Conservation (phyloP, 2,797 vertebrate species). For the Etheostoma perlongum region DNA sequence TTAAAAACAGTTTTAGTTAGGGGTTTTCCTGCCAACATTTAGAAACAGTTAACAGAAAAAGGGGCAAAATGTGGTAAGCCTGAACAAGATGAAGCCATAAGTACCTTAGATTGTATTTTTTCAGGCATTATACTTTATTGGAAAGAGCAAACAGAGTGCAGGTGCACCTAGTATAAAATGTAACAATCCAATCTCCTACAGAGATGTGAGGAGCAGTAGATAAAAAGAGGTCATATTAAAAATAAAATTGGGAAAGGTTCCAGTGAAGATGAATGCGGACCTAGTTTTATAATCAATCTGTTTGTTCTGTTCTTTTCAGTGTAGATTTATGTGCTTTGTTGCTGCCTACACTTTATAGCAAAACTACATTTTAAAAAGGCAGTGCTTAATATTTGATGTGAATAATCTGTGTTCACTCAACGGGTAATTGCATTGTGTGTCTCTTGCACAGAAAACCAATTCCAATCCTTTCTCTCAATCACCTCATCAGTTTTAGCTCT, state of each 20-base stretch:
- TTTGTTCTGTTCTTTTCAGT: neutral
- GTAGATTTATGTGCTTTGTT: neutral
- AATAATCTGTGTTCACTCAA: neutral
- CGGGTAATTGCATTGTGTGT: neutral
- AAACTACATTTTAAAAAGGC: neutral
- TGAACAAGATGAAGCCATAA: neutral
- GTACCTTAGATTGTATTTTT: neutral
- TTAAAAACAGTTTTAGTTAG: neutral
- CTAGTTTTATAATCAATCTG: slow-evolving; percentile 4
- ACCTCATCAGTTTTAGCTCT: neutral
- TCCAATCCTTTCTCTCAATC: neutral
- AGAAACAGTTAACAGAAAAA: too few relatives aligned
- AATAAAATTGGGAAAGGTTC: slow-evolving; percentile 2
- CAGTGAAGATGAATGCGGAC: neutral
- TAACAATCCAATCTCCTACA: slow-evolving; percentile 5
- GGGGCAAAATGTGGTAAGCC: neutral
- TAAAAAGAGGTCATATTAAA: slow-evolving; percentile 3
- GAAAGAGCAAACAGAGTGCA: slow-evolving; percentile 12
- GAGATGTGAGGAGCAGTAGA: neutral
- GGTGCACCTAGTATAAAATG: neutral
- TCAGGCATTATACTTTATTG: neutral
- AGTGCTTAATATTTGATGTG: neutral
- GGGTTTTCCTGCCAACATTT: neutral
- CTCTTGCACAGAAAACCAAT: slow-evolving; percentile 12
- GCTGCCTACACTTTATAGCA: neutral